Evolutionary conservation across 2,888 invertebrate genomes (phyloP), one percentile per base, ranked within the genome.

Genomic region (Drosophila flavopinicola): DNA sequence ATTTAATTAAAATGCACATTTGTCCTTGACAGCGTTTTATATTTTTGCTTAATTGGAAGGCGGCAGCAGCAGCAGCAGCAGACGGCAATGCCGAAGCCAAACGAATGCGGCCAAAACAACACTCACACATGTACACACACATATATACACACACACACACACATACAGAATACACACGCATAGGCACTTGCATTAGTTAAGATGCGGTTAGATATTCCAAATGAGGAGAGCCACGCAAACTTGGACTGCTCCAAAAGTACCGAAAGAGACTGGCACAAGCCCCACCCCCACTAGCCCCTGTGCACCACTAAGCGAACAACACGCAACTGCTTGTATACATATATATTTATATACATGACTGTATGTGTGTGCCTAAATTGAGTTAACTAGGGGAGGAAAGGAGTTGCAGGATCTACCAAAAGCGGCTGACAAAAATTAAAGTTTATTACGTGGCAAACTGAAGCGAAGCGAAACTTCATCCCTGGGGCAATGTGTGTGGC

Each of bases 1-100:
- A 84, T 84, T 85, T 85, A 84, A 84, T 84, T 84, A 85, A 85
- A 85, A 84, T 80, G 78, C 79, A 76, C 86, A 84, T 85, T 84
- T 83, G 83, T 84, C 83, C 83, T 84, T 84, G 86, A 78, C 86
- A 85, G 86, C 66, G 64, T 84, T 85, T 84, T 71, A 78, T 80
- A 78, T 76, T 66, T 66, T 63, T 83, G 69, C 84, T 72, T 85
- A 84, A 84, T 84, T 84, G 86, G 85, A 61, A 75, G 75, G 20
- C 53, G 20, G 24, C 53, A 45, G 35, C 42, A 39, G 60, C 47
- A 20, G 6, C n/a, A 15, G 23, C 57, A 48, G 15, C 23, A 38
- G 32, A 38, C 15, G 53, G 25, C 29, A 49, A 29, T 38, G 37
- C 53, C 45, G 53, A 53, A 63, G 51, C 45, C 66, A 60, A 59